phyloP scores from a whole-genome alignment of 1,140 invertebrate species.

The Drosophila virilis region DNA sequence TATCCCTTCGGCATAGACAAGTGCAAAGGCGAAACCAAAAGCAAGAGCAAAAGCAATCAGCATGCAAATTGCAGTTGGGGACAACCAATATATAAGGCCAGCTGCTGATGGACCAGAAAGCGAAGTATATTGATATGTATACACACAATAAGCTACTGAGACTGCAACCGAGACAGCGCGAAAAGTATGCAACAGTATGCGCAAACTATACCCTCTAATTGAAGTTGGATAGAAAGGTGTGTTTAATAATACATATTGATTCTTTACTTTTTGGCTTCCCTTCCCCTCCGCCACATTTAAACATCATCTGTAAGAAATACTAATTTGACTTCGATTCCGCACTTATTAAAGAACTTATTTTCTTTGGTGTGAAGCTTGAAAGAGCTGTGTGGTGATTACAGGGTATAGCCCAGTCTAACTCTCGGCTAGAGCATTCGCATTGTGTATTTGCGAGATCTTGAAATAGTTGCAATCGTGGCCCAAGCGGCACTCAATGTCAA shows the following conservation, averaged over 20 bases:
- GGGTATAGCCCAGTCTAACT: background rate
- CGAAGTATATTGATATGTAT: slow-evolving; percentile 42
- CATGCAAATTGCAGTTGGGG: slow-evolving; percentile 68
- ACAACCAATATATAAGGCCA: slow-evolving; percentile 17
- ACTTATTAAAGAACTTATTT: no score
- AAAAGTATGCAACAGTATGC: slow-evolving; percentile 28
- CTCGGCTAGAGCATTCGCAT: background rate
- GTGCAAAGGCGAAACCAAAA: slow-evolving; percentile 5
- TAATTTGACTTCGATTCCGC: no score
- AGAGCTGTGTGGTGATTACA: background rate
- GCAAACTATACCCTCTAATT: background rate
- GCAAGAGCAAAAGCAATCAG: slow-evolving; percentile 57
- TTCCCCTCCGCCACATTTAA: no score
- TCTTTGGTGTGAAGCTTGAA: no score
- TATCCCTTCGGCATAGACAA: slow-evolving; percentile 9
- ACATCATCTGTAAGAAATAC: no score
- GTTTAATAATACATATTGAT: no score
- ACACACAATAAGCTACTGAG: slow-evolving; percentile 40
- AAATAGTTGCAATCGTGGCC: slow-evolving; percentile 17
- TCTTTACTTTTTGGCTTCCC: no score
- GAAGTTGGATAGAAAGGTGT: no score
- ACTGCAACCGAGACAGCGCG: slow-evolving; percentile 5
- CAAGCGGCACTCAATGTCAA: slow-evolving; percentile 5
- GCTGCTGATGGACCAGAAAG: slow-evolving; percentile 10
- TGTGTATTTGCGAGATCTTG: slow-evolving; percentile 38